Evolutionary conservation across 2,113 vertebrate species (phyloP).

Genomic region (Myotis brandtii): DNA sequence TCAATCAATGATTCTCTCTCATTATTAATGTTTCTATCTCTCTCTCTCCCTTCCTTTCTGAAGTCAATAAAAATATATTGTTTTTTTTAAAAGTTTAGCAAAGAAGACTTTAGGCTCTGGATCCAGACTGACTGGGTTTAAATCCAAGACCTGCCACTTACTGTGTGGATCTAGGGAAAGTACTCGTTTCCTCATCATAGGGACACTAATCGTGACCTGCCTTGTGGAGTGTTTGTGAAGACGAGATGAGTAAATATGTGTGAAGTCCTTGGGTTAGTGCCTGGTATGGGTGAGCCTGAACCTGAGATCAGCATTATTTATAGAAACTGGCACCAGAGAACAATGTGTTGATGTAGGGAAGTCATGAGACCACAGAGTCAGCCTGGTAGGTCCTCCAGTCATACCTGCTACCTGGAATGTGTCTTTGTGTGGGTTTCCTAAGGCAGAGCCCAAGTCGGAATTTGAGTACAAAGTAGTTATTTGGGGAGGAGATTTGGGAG

Average conservation of each 20-base stretch:
- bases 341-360: rapidly evolving
- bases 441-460: not conserved
- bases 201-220: not conserved
- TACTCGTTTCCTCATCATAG: not conserved
- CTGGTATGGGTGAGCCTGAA: not conserved
- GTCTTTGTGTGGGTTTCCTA: not conserved
- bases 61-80: no score
- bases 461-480: not conserved
- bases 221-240: not conserved
- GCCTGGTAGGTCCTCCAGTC: not conserved
- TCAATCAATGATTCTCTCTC: no score
- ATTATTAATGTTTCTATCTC: no score
- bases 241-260: not conserved
- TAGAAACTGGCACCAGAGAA: not conserved
- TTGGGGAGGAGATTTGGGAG: not conserved
- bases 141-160: not conserved
- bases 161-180: not conserved
- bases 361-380: not conserved
- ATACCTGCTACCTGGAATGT: not conserved
- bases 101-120: not conserved
- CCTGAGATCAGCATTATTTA: not conserved
- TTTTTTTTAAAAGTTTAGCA: not conserved
- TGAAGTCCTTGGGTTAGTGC: not conserved
- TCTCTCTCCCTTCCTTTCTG: no score
- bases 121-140: not conserved